Base-by-base conservation (phyloP, 2,888 invertebrate species). In the Xylophagus ater region DNA sequence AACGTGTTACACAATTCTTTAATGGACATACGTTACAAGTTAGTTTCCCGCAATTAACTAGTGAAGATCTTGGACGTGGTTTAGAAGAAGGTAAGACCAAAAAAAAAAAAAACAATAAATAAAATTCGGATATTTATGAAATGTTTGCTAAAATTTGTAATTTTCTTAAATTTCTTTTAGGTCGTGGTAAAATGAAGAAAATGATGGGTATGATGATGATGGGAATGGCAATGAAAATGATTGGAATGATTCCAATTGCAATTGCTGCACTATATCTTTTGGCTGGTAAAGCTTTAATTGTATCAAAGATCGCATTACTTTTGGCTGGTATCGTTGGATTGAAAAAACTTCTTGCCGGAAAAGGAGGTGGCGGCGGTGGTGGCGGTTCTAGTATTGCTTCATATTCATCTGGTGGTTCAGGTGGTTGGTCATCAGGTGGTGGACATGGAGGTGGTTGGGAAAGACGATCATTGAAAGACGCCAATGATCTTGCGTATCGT, bases 131-230 rank as follows among this genome's bases (percentile, higher is more conserved):
- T n/a, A n/a, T n/a, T 23, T 24, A 19, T 35, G 26, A 12, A 15
- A 19, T 29, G 9, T 30, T 18, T 31, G 29, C 7, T n/a, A n/a
- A n/a, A n/a, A 19, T 25, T 42, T 10, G 36, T 43, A 43, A 41
- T 40, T 43, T 50, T 37, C 40, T 29, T 4, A 36, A 8, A 42
- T 26, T 42, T 24, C 23, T 67, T 72, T 37, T 71, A 81, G 81
- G 83, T 51, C 76, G 84, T 47, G 83, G 83, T 3, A 83, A 85
- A 63, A 84, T 84, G 82, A 86, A 86, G 71, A 84, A 85, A 54
- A 86, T 86, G 83, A 84, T 87, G 84, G 76, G 81, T 23, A 84
- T 83, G 75, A 83, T 88, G 83, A 83, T 85, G 79, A 85, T 85
- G 82, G 85, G 84, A 5, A 74, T 80, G 48, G 80, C 79, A 4